Conservation (phyloP, 2,797 vertebrate genomes). For the Podarcis lilfordi region DNA sequence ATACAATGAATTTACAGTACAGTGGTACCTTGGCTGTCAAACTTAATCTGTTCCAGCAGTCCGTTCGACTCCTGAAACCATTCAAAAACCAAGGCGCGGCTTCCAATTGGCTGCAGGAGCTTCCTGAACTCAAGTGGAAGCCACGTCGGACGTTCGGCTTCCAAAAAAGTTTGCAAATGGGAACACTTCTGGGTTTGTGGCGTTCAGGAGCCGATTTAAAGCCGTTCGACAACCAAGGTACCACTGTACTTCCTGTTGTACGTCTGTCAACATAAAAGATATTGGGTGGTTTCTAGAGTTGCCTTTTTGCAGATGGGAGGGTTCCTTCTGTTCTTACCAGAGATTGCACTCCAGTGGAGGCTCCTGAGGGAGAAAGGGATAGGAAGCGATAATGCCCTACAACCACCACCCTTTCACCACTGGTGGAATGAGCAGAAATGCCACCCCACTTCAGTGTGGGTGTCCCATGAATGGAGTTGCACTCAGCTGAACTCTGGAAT, state of each 20-base stretch:
- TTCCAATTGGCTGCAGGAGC: too few species aligned
- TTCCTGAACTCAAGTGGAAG: too few species aligned
- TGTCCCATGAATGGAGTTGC: not conserved
- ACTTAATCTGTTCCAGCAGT: too few species aligned
- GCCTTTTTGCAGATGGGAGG: not conserved
- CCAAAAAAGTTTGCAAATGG: too few species aligned
- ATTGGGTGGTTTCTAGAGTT: not conserved
- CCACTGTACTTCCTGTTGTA: not conserved
- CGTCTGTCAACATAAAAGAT: not conserved
- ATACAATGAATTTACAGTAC: not conserved
- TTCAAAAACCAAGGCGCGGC: too few species aligned
- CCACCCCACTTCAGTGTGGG: not conserved
- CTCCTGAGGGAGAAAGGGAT: not conserved
- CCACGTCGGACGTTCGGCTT: rapidly evolving
- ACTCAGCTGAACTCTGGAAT: not conserved
- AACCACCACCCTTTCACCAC: not conserved
- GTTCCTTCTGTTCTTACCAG: not conserved
- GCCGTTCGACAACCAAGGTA: too few species aligned
- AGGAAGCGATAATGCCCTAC: not conserved
- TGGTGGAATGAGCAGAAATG: not conserved
- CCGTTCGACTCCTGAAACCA: too few species aligned
- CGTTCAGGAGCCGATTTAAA: too few species aligned
- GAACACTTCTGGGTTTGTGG: too few species aligned
- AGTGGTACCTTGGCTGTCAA: too few species aligned
- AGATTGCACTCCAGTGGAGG: too few species aligned